A percentile compares a stretch with the other conserved stretches of the same genome.
Conservation (phyloP, 1,140 invertebrate species). For the Epicauta chinensis region DNA sequence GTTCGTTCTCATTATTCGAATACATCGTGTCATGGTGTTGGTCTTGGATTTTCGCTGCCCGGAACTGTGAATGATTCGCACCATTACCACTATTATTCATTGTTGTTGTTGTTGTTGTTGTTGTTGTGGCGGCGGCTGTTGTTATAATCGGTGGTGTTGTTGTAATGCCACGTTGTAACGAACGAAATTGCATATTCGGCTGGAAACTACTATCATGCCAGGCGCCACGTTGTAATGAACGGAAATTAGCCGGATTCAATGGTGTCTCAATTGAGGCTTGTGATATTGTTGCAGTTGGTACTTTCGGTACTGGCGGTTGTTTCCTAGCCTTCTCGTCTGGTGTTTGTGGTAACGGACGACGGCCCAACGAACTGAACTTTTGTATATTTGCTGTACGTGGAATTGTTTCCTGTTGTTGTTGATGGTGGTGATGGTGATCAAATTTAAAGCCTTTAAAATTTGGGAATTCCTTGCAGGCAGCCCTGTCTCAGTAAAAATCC, state of each 20-base stretch:
- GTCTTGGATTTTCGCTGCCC: constrained; percentile 40
- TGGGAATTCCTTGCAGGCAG: constrained; percentile 45
- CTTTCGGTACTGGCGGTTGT: constrained; percentile 38
- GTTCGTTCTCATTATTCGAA: constrained; percentile 38
- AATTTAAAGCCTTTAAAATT: constrained; percentile 45
- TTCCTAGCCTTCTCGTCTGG: constrained; percentile 41
- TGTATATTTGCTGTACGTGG: constrained; percentile 39
- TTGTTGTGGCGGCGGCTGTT: neutral
- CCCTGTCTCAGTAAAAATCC: constrained; percentile 85
- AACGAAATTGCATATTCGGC: constrained; percentile 36
- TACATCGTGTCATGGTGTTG: constrained; percentile 37
- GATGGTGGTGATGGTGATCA: constrained; percentile 34
- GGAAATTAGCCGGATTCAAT: constrained; percentile 40
- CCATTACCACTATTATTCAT: too few species aligned
- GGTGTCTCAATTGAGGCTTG: constrained; percentile 35
- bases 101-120: constrained; percentile 11
- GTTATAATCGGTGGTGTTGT: neutral
- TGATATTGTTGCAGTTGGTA: constrained; percentile 33
- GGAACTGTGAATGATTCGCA: constrained; percentile 36
- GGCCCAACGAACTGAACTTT: constrained; percentile 40
- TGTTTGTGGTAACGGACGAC: constrained; percentile 41
- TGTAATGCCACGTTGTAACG: constrained; percentile 34
- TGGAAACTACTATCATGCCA: constrained; percentile 41
- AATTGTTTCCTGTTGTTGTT: constrained; percentile 17
- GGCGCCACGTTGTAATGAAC: constrained; percentile 41